Evolutionary conservation across 2,797 vertebrate species (phyloP).

Genomic region (Peromyscus aztecus): DNA sequence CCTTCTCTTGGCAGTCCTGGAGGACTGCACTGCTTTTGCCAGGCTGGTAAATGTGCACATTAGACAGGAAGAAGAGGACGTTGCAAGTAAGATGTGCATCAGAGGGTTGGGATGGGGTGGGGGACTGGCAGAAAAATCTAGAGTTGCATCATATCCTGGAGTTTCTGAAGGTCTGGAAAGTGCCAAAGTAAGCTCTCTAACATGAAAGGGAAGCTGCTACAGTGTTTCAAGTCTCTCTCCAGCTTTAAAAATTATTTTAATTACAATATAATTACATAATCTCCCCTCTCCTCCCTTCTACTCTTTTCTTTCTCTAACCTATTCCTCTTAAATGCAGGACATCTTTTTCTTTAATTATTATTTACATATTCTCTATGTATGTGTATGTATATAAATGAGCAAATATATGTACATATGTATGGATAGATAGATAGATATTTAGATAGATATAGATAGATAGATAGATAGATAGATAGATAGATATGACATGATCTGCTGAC

Average conservation of each 20-base stretch:
- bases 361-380: background rate
- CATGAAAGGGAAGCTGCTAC: background rate
- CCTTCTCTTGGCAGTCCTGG: background rate
- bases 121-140: background rate
- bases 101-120: background rate
- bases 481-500: background rate
- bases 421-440: no score
- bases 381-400: background rate
- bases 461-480: background rate
- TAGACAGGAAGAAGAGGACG: background rate
- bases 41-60: background rate
- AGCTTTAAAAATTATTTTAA: background rate
- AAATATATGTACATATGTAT: no score
- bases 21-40: background rate
- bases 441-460: no score
- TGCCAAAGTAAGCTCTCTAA: no score
- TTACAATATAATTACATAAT: background rate
- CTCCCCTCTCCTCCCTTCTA: background rate
- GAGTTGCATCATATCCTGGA: background rate
- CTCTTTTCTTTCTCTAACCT: background rate
- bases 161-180: background rate
- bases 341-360: background rate
- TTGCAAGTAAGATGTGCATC: no score
- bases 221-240: no score
- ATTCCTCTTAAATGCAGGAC: background rate